Base-by-base conservation (phyloP, 2,113 vertebrate genomes). In the Paraplagusia blochii region DNA sequence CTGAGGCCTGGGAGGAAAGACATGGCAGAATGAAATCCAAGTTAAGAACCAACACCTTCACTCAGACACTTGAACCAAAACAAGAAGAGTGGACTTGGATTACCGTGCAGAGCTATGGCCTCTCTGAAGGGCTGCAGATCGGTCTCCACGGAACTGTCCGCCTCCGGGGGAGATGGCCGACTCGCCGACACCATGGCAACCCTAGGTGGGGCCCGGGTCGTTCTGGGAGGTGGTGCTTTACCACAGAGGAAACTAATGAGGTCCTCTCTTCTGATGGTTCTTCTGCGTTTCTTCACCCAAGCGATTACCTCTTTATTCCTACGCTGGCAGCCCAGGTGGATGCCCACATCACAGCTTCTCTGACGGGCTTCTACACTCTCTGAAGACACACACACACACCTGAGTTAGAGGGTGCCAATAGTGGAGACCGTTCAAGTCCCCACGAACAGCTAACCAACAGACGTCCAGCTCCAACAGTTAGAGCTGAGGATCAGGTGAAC, bases 61-160 rank as follows among this genome's bases (percentile, higher is more conserved):
- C 8, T 5, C 1, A 18, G 5, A 43, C 3, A 33, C 11, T 13
- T 7, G 58, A 5, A 34, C 3, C 42, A 42, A 3, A 1, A 8
- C 3, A 48, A 3, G 7, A 8, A 12, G 1, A 1, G 11, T 9
- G 2, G 3, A 12, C 19, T 74, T 38, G 3, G 61, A 83, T 92
- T 88, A 99, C 97, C 97, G 79, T 98, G 96, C 86, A 99, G 90
- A 66, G 97, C 97, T 83, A 99, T 98, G 87, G 97, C 97, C 94
- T 99, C 96, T 90, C 95, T 93, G 91, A 99, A 99, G 73, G 97
- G 96, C 89, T 98, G 95, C 89, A 99, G 91, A 89, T 99, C 97
- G 14, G 97, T 95, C 90, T 98, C 97, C 85, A 95, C 95, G 72
- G 97, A 98, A 62, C 92, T 95, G 84, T 91, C 95, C 44, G 95